These are phyloP conservation scores for Colius striatus DNA, from an alignment of 2,113 vertebrate species.

Conservation along the genomic window DNA sequence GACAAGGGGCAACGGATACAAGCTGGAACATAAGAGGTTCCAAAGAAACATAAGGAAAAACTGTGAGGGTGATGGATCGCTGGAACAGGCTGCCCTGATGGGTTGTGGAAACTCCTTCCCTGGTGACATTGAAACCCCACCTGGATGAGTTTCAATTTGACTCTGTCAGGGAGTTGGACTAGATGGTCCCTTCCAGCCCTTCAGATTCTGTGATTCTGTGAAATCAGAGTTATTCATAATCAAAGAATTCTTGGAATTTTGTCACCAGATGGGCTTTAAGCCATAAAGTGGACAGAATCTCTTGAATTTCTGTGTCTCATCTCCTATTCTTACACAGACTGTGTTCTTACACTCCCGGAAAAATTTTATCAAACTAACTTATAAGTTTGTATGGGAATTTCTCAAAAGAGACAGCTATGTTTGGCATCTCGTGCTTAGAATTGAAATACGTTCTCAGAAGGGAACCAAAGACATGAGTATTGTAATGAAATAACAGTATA, in stretches of 20 bases:
- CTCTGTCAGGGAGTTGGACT: no score
- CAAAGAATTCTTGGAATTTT: neutral
- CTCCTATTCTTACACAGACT: neutral
- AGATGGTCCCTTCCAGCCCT: no score
- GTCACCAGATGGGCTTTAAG: neutral
- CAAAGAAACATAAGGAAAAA: no score
- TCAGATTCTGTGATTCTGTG: neutral
- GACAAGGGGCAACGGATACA: no score
- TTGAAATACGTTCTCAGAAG: neutral
- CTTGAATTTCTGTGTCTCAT: neutral
- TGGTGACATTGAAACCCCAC: no score
- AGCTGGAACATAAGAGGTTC: no score
- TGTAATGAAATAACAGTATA: neutral
- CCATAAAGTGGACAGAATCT: neutral
- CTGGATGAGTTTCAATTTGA: no score
- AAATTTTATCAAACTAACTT: neutral
- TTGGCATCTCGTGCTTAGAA: neutral
- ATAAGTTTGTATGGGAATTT: neutral
- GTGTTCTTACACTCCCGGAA: neutral
- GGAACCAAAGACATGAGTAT: neutral
- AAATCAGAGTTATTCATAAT: neutral
- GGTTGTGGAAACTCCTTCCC: no score
- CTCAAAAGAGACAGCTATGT: neutral
- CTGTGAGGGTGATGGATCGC: no score
- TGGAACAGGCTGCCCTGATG: no score